phyloP scores from a whole-genome alignment of 1,140 invertebrate genomes.

The Philotrypesis tridentata region DNA sequence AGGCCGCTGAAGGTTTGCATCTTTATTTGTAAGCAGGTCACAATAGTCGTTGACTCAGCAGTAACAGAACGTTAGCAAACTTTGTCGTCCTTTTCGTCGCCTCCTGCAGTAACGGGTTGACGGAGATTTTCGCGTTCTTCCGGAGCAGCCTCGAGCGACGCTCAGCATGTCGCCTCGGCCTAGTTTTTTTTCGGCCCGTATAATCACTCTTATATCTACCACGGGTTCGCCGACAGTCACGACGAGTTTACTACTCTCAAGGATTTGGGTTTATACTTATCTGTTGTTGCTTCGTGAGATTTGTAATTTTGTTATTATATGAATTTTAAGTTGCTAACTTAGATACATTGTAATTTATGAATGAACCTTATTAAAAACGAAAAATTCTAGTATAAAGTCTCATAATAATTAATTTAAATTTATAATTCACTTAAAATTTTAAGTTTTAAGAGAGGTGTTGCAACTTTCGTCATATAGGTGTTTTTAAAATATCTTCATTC shows the following conservation, averaged over 20 bases:
- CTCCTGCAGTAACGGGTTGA: not conserved
- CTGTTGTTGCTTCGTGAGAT: not conserved
- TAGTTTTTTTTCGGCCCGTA: conserved; percentile 1
- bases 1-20: conserved; percentile 65
- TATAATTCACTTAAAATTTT: too few relatives aligned
- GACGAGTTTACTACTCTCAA: not conserved
- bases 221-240: not conserved
- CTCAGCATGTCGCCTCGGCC: conserved; percentile 32
- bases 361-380: too few relatives aligned
- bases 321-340: not conserved
- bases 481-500: too few relatives aligned
- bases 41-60: not conserved
- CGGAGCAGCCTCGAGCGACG: not conserved
- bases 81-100: conserved; percentile 28
- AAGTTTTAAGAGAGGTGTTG: too few relatives aligned
- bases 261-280: not conserved
- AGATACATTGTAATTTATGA: not conserved
- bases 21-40: conserved; percentile 45
- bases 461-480: too few relatives aligned
- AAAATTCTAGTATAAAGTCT: too few relatives aligned
- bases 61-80: not conserved
- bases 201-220: not conserved
- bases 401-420: too few relatives aligned
- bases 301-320: not conserved
- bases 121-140: not conserved